Conservation (phyloP, 2,113 vertebrate genomes). For the Heterotilapia buettikoferi region DNA sequence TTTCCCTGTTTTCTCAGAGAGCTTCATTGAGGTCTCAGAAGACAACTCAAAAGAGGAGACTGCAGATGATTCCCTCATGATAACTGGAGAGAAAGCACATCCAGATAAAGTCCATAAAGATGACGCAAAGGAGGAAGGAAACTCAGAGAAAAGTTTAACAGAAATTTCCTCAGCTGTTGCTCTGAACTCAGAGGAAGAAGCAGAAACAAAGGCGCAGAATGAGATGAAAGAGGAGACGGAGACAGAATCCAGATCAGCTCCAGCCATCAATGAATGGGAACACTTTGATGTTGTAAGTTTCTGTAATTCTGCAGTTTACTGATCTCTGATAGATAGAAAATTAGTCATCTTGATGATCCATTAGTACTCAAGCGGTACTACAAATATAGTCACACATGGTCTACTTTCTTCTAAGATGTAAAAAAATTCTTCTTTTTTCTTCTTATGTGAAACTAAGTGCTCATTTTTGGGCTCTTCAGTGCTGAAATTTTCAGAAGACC, state of each 20-base stretch:
- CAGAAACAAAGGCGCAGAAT: not conserved
- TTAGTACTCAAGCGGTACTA: not conserved
- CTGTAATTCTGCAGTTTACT: not conserved
- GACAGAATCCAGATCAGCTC: not conserved
- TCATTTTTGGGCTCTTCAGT: not conserved
- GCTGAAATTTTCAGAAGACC: not conserved
- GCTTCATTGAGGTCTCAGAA: slow-evolving; percentile 72
- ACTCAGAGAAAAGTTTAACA: not conserved
- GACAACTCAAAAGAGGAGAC: slow-evolving; percentile 34
- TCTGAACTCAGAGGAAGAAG: not conserved
- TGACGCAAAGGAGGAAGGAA: not conserved
- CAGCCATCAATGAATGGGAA: slow-evolving; percentile 76
- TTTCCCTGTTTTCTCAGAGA: slow-evolving; percentile 42
- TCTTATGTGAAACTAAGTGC: not conserved
- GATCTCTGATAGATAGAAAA: not conserved
- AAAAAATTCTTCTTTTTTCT: not conserved
- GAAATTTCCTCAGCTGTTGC: not conserved
- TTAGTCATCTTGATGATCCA: not conserved
- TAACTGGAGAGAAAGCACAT: not conserved
- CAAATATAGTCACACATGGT: not conserved
- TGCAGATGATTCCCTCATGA: not conserved
- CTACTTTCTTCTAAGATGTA: not conserved
- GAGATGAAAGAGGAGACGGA: slow-evolving; percentile 6
- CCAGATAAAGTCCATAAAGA: not conserved
- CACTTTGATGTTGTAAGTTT: slow-evolving; percentile 76